These are phyloP conservation scores for Terebella lapidaria DNA, from an alignment of 2,888 invertebrate genomes.

Conservation along the genomic window DNA sequence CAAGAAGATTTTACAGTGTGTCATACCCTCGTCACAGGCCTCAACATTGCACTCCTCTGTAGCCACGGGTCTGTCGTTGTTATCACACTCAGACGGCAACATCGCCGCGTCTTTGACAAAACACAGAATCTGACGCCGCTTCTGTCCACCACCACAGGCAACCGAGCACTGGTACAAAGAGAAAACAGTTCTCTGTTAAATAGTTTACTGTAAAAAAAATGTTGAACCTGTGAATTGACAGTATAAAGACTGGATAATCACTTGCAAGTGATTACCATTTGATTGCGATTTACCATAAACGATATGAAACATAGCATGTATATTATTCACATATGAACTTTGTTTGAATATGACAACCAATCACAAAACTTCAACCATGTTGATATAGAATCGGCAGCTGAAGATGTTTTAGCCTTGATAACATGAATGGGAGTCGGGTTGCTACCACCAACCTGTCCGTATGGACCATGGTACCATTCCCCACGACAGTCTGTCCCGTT, in stretches of 20 bases:
- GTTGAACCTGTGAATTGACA: no score
- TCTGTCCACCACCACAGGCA: constrained; percentile 60
- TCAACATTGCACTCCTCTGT: constrained; percentile 32
- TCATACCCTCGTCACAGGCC: constrained; percentile 24
- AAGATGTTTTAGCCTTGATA: no score
- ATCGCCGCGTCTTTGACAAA: constrained; percentile 46
- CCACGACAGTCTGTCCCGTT: constrained; percentile 55
- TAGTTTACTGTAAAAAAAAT: no score
- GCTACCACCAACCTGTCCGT: constrained; percentile 61
- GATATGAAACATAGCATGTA: no score
- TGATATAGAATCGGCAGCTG: no score
- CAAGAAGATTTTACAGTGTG: no score
- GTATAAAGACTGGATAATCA: no score
- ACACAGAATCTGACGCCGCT: constrained; percentile 68
- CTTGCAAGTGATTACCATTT: no score
- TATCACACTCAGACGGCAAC: constrained; percentile 58
- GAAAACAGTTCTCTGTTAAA: neutral
- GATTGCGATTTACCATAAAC: no score
- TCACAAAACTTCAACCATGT: neutral
- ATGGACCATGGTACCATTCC: constrained; percentile 79
- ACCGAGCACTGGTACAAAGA: constrained; percentile 55
- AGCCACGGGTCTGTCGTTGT: constrained; percentile 62
- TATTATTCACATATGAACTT: no score
- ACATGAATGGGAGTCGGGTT: no score
- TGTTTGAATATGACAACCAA: neutral